Base-by-base conservation (phyloP, 1,140 invertebrate species). In the Berghia stephanieae region DNA sequence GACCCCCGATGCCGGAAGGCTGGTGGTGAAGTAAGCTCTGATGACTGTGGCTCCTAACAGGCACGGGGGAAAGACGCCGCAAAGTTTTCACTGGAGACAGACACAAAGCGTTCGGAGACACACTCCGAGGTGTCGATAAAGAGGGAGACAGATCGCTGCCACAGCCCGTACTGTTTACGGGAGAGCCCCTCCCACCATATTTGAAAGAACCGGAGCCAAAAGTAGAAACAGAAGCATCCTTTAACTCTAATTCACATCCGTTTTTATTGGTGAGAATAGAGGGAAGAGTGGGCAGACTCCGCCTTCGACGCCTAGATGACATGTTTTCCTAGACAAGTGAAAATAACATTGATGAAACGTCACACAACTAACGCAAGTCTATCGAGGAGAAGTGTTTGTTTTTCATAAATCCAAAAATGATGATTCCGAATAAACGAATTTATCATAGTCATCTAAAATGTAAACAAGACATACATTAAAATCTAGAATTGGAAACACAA, bases 221-320 rank as follows among this genome's bases (percentile, higher is more conserved):
- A n/a, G n/a, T n/a, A n/a, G n/a, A n/a, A n/a, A n/a, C n/a, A n/a
- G n/a, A n/a, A 34, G 24, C 52, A 3, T 60, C n/a, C 27, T 66
- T 44, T 18, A 76, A 76, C 34, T 76, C 74, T 24, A 24, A 43
- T 31, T 60, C 60, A 68, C 49, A 46, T 6, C 42, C 34, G 4
- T 40, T 27, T 2, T 40, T 60, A 63, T 76, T 76, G 10, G 74
- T 76, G 3, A 76, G n/a, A 38, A 18, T 76, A 13, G 74, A 67
- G 24, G 74, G 74, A 16, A 76, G 63, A 49, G 43, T 60, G 31
- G 74, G 74, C 43, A 76, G 34, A 52, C 74, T 76, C 6, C 74
- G 74, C 2, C 74, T 60, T 3, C 40, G 57, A 21, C 74, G 38
- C 16, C 52, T 76, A 36, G 68, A 76, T 31, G 74, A 76, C 74